Percentiles rank a stretch among this genome's conserved stretches.
Conservation (phyloP, 37 sponge, comb jelly and placozoan genomes). For the Crambe crambe region DNA sequence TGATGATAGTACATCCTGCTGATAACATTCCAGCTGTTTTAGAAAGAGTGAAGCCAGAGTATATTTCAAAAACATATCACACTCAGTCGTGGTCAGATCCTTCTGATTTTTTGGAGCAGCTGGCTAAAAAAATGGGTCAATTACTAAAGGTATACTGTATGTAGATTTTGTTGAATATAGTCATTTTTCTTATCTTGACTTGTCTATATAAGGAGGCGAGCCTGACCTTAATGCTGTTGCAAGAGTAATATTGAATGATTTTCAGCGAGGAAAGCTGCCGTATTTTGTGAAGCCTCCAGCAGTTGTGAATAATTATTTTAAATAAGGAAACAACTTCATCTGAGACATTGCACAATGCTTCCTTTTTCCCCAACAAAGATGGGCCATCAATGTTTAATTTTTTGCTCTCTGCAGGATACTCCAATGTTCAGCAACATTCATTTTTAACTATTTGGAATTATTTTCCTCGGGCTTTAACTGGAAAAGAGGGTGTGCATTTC, state of each 20-base stretch:
- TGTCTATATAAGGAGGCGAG: conserved; percentile 76
- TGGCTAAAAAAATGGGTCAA: conserved; percentile 76
- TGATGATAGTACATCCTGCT: too few relatives aligned
- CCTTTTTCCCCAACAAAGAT: too few relatives aligned
- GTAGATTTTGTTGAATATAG: too few relatives aligned
- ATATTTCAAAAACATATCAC: conserved; percentile 82
- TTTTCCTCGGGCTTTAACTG: too few relatives aligned
- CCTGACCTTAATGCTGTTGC: conserved; percentile 91
- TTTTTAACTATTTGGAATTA: too few relatives aligned
- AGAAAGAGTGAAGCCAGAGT: conserved; percentile 84
- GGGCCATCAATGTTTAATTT: too few relatives aligned
- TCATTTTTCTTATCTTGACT: not conserved
- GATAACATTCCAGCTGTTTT: conserved; percentile 89
- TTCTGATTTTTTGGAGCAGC: conserved; percentile 82
- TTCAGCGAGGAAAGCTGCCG: conserved; percentile 95
- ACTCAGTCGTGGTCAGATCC: conserved; percentile 76
- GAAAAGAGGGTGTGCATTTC: too few relatives aligned
- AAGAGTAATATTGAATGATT: conserved; percentile 93
- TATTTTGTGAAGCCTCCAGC: conserved; percentile 96
- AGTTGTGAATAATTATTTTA: too few relatives aligned
- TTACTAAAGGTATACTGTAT: conserved; percentile 88
- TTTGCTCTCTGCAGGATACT: too few relatives aligned
- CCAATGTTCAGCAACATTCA: too few relatives aligned
- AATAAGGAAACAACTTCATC: too few relatives aligned
- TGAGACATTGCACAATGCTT: too few relatives aligned